These are phyloP conservation scores for Drosophila persimilis DNA, from an alignment of 1,140 invertebrate species.

Conservation along the genomic window DNA sequence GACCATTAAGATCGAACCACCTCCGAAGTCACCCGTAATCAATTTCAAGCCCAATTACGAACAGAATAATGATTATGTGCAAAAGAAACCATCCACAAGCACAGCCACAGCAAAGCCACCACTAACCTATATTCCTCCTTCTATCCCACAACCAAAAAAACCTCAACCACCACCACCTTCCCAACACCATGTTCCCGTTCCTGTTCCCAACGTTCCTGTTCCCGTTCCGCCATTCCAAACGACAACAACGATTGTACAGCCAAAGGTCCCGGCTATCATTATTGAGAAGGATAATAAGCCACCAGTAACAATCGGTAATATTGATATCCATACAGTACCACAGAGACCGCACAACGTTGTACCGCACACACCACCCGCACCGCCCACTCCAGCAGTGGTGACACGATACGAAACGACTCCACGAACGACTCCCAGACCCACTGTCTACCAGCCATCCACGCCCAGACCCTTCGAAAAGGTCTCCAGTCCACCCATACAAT, in stretches of 20 bases:
- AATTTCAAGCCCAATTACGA: constrained; percentile 68
- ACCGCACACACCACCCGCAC: constrained; percentile 29
- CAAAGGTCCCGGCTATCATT: constrained; percentile 76
- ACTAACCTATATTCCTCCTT: constrained; percentile 82
- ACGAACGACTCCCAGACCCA: constrained; percentile 30
- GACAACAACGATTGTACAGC: constrained; percentile 62
- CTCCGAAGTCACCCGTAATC: constrained; percentile 28
- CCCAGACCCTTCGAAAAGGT: constrained; percentile 49
- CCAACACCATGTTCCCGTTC: constrained; percentile 53
- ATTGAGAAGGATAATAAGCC: constrained; percentile 75
- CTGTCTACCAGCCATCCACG: constrained; percentile 36
- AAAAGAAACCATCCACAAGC: constrained; percentile 56
- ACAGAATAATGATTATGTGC: constrained; percentile 66
- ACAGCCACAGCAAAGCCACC: constrained; percentile 28
- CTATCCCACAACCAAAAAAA: constrained; percentile 58
- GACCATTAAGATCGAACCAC: constrained; percentile 51
- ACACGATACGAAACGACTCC: constrained; percentile 16
- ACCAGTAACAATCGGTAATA: constrained; percentile 70
- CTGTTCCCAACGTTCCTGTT: constrained; percentile 40
- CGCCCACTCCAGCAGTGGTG: constrained; percentile 9
- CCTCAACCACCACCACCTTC: constrained; percentile 32
- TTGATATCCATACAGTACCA: constrained; percentile 57
- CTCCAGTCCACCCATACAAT: constrained; percentile 42
- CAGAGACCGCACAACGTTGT: constrained; percentile 21
- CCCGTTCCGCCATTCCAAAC: constrained; percentile 56